Evolutionary conservation across 2,113 vertebrate species (phyloP).

Genomic region (Pteronura brasiliensis): DNA sequence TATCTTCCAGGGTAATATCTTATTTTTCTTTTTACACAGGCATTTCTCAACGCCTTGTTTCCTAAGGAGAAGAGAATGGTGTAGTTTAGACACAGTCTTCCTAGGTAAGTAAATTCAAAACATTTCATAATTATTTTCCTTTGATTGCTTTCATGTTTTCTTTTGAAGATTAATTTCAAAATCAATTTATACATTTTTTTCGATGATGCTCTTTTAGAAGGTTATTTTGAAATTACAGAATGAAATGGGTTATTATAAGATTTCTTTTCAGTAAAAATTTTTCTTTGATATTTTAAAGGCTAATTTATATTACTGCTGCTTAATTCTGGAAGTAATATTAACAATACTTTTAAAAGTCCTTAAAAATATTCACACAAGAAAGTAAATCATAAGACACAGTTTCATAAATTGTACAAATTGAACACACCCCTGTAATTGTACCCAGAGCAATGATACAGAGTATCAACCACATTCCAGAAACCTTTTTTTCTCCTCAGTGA

Average conservation of each 20-base stretch:
- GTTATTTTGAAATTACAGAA: background rate
- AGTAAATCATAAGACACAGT: background rate
- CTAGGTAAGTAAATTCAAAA: background rate
- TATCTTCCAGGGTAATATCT: background rate
- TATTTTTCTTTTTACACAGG: background rate
- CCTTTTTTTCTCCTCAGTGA: background rate
- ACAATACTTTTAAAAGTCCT: background rate
- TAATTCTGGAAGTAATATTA: background rate
- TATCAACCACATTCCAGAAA: background rate
- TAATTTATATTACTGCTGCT: background rate
- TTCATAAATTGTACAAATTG: background rate
- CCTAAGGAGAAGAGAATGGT: background rate
- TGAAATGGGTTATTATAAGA: background rate
- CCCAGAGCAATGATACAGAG: background rate
- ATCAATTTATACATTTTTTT: background rate
- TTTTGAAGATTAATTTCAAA: background rate
- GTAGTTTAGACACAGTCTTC: background rate
- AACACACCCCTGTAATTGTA: background rate
- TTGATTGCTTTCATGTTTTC: background rate
- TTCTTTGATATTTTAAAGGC: background rate
- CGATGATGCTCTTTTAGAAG: background rate
- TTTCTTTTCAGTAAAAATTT: background rate
- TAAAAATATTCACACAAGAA: background rate
- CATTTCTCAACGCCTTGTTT: background rate
- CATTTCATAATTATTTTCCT: background rate